These are phyloP conservation scores for Trichosurus vulpecula DNA, from an alignment of 2,797 vertebrate genomes.

Conservation along the genomic window DNA sequence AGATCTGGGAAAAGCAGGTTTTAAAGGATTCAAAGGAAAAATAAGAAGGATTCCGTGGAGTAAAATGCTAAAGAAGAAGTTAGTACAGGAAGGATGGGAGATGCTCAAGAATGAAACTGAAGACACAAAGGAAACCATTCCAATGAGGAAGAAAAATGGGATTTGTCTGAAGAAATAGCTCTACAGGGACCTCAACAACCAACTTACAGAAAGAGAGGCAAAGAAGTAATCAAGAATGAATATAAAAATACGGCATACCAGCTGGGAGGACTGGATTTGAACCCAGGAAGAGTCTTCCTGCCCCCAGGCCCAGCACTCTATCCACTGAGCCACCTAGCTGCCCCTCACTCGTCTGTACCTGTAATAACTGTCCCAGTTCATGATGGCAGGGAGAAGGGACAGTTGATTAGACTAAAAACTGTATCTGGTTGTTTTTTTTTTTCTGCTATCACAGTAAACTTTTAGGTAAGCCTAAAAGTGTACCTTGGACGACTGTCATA, in stretches of 20 bases:
- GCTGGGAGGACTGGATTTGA: too few relatives aligned
- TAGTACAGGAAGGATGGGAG: not conserved
- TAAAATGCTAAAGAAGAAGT: not conserved
- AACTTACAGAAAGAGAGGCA: not conserved
- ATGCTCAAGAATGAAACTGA: not conserved
- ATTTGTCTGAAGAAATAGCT: not conserved
- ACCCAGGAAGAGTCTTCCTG: too few relatives aligned
- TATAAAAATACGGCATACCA: not conserved
- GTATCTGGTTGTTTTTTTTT: too few relatives aligned
- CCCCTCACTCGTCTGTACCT: too few relatives aligned
- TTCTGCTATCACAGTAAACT: too few relatives aligned
- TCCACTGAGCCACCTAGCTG: not conserved
- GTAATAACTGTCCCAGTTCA: not conserved
- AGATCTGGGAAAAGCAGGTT: not conserved
- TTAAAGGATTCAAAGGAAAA: not conserved
- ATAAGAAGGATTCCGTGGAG: not conserved
- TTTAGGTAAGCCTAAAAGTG: too few relatives aligned
- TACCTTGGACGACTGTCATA: too few relatives aligned
- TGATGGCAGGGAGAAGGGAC: not conserved
- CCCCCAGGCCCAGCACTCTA: not conserved
- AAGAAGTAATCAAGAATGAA: not conserved
- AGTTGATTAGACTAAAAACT: not conserved
- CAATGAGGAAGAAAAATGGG: not conserved
- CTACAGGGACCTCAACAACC: not conserved
- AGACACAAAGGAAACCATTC: not conserved